Conservation (phyloP, 2,797 vertebrate species). For the Danio choprae region DNA sequence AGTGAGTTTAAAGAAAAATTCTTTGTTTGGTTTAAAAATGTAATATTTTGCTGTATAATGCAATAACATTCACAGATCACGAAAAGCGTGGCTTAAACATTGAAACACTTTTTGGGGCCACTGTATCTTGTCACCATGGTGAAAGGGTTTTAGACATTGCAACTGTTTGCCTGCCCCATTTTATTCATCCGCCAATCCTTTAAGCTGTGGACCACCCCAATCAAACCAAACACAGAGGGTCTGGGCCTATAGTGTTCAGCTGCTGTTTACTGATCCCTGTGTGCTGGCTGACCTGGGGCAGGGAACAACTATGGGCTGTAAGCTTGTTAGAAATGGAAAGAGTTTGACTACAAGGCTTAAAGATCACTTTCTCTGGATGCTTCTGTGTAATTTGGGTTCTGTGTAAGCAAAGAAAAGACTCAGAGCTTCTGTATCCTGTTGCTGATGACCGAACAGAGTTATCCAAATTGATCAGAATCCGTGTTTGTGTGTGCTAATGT, state of each 20-base stretch:
- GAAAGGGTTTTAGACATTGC: slow-evolving; percentile 56
- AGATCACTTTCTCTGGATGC: slow-evolving; percentile 42
- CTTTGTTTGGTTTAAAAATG: background rate
- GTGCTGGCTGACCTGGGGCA: slow-evolving; percentile 56
- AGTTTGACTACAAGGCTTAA: slow-evolving; percentile 59
- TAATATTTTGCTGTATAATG: background rate
- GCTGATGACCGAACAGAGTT: slow-evolving; percentile 9
- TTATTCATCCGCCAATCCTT: slow-evolving; percentile 68
- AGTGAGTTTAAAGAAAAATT: background rate
- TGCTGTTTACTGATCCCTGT: slow-evolving; percentile 43
- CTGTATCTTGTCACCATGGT: slow-evolving; percentile 46
- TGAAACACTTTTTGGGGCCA: background rate
- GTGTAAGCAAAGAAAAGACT: slow-evolving; percentile 44
- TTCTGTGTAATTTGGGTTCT: slow-evolving; percentile 46
- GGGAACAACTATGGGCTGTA: slow-evolving; percentile 53
- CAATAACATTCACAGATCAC: slow-evolving; percentile 9
- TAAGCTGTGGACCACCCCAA: slow-evolving; percentile 66
- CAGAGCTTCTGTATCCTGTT: slow-evolving; percentile 16
- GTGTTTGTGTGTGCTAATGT: background rate
- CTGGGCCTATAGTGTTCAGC: slow-evolving; percentile 28
- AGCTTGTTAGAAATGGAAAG: slow-evolving; percentile 58
- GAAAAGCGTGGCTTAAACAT: background rate
- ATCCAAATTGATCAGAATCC: background rate
- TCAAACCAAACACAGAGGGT: slow-evolving; percentile 43
- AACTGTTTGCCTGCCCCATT: slow-evolving; percentile 67